phyloP scores from a whole-genome alignment of 2,888 invertebrate species.

The Lasioglossum morio region DNA sequence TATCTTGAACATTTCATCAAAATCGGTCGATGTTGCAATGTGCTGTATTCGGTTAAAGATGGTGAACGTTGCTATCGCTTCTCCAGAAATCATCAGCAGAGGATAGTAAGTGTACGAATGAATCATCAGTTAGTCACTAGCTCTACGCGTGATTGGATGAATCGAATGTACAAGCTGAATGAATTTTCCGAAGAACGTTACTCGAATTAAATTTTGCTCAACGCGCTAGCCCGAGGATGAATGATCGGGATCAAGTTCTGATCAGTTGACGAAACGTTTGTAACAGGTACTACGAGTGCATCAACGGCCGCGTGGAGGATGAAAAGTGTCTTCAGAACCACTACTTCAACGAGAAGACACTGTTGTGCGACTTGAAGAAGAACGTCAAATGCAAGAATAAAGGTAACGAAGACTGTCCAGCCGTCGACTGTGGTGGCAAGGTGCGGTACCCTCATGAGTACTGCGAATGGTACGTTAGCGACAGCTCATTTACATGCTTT shows the following conservation, averaged over 20 bases:
- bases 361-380: neutral
- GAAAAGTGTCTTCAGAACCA: neutral
- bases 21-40: too few relatives aligned
- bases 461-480: neutral
- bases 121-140: too few relatives aligned
- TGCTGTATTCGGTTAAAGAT: too few relatives aligned
- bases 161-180: too few relatives aligned
- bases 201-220: too few relatives aligned
- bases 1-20: too few relatives aligned
- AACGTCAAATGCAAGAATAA: neutral
- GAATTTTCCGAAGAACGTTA: too few relatives aligned
- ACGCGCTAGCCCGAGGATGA: too few relatives aligned
- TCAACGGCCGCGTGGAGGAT: neutral
- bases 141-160: too few relatives aligned
- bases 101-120: too few relatives aligned
- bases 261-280: neutral
- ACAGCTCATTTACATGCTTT: neutral
- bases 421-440: neutral
- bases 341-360: neutral
- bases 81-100: too few relatives aligned
- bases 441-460: neutral
- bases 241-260: neutral
- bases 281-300: neutral
- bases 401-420: neutral
- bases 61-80: too few relatives aligned